Evolutionary conservation across 2,888 invertebrate species (phyloP).

Genomic region (Drosophila neonasuta): DNA sequence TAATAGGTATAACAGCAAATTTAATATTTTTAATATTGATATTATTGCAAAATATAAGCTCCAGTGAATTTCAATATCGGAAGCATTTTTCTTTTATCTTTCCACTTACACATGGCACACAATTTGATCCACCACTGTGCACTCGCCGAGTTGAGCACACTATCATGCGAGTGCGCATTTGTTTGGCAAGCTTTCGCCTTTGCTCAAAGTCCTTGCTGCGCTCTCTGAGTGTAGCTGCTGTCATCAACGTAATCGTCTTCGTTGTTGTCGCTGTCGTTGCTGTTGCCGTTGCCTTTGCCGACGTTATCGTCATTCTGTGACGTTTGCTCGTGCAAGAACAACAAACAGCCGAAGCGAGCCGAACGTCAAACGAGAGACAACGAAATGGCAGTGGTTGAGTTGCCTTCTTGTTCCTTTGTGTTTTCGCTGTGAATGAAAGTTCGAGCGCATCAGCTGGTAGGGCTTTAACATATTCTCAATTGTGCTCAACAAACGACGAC

Average conservation of each 20-base stretch:
- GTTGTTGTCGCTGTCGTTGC: constrained; percentile 15
- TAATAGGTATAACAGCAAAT: no score
- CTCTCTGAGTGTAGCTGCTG: constrained; percentile 32
- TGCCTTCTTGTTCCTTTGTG: constrained; percentile 57
- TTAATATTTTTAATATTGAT: no score
- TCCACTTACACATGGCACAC: neutral
- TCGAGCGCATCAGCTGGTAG: constrained; percentile 71
- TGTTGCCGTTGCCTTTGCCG: constrained; percentile 21
- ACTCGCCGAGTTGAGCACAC: constrained; percentile 18
- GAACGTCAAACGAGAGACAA: constrained; percentile 28
- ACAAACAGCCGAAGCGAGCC: constrained; percentile 34
- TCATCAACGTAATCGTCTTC: constrained; percentile 19
- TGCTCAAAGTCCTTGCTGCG: constrained; percentile 50
- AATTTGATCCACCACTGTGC: constrained; percentile 46
- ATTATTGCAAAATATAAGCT: no score
- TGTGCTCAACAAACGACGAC: constrained; percentile 47
- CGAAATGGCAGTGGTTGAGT: constrained; percentile 42
- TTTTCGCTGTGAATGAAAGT: constrained; percentile 73
- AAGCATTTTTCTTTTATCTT: no score
- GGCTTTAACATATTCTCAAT: constrained; percentile 71
- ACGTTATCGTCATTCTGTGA: constrained; percentile 52
- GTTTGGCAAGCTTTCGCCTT: constrained; percentile 56
- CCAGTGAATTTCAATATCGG: no score
- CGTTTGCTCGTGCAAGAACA: constrained; percentile 52
- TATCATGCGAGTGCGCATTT: constrained; percentile 72